Percentiles rank a stretch among this genome's conserved stretches.
phyloP scores from a whole-genome alignment of 2,888 invertebrate genomes.

The Autographa gamma region DNA sequence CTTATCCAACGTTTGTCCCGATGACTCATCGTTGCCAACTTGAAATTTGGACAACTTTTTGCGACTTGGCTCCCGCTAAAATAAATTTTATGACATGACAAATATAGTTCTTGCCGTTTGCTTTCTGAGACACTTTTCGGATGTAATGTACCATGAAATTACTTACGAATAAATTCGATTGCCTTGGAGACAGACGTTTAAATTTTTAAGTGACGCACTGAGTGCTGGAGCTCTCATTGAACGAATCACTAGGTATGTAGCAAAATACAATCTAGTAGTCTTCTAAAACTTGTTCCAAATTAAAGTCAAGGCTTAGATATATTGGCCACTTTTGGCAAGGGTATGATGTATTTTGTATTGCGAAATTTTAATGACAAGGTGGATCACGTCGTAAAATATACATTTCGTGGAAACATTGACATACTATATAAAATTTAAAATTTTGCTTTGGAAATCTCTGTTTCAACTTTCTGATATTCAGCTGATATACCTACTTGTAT shows the following conservation, averaged over 20 bases:
- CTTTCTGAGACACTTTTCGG: neutral
- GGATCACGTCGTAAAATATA: conserved; percentile 22
- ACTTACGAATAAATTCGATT: conserved; percentile 9
- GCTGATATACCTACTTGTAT: no score
- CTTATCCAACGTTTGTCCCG: conserved; percentile 35
- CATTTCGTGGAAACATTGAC: conserved; percentile 33
- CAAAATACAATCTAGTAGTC: neutral
- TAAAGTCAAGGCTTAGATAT: conserved; percentile 44
- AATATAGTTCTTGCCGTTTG: conserved; percentile 9
- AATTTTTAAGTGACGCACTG: neutral
- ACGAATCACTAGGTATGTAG: neutral
- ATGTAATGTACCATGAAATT: conserved; percentile 10
- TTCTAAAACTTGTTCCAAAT: conserved; percentile 29
- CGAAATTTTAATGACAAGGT: conserved; percentile 26
- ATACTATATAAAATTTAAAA: no score
- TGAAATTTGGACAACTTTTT: conserved; percentile 45
- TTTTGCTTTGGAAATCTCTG: no score
- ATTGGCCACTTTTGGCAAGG: conserved; percentile 25
- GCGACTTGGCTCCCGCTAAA: conserved; percentile 15
- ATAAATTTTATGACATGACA: conserved; percentile 13
- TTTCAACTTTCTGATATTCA: conserved; percentile 4
- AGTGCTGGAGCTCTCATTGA: neutral
- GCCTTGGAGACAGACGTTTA: conserved; percentile 11
- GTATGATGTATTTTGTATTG: conserved; percentile 23
- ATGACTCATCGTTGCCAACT: conserved; percentile 52